Base-by-base conservation (phyloP, 2,888 invertebrate species). In the Amphimallon solstitiale region DNA sequence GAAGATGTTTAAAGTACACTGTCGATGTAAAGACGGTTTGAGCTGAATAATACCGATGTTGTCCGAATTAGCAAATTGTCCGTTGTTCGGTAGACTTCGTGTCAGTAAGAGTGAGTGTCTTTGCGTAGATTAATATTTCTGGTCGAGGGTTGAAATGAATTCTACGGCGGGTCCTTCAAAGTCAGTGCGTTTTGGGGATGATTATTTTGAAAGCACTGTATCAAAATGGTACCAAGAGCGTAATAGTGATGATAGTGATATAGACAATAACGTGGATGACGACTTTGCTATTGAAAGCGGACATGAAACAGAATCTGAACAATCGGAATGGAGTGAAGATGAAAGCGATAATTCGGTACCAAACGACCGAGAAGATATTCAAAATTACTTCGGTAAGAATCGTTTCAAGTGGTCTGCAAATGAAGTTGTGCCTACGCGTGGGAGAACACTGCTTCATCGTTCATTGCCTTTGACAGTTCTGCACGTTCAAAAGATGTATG, bases 221-320 rank as follows among this genome's bases (percentile, higher is more conserved):
- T 23, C 5, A 23, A 23, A 23, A 4, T 23, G 23, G 23, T 23
- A 23, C 23, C 3, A 23, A 23, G 54, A 54, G 29, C n/a, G 35
- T 35, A 29, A 54, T 12, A 54, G 54, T 54, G 37, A 54, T 34
- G 54, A 23, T 14, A 35, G 34, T 54, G 35, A 54, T 12, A 54
- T 35, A 37, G 37, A 35, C 14, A 54, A 37, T 54, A 15, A 40
- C 14, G 40, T 40, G 40, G 40, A 40, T 40, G 5, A n/a, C 14
- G 40, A 40, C 40, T 40, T 40, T 40, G 40, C 40, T 19, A 54
- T 54, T 35, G 37, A 35, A 54, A 54, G 54, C 12, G 54, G 34
- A 34, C 54, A 54, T 54, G 14, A 23, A 23, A 37, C 54, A 34
- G 54, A 54, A 21, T 54, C 54, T 38, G 54, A 54, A 54, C 7